Evolutionary conservation across 37 sponge, comb jelly and placozoan genomes (phyloP), one percentile per base, ranked within the genome.

Genomic region (Amphimedon queenslandica): DNA sequence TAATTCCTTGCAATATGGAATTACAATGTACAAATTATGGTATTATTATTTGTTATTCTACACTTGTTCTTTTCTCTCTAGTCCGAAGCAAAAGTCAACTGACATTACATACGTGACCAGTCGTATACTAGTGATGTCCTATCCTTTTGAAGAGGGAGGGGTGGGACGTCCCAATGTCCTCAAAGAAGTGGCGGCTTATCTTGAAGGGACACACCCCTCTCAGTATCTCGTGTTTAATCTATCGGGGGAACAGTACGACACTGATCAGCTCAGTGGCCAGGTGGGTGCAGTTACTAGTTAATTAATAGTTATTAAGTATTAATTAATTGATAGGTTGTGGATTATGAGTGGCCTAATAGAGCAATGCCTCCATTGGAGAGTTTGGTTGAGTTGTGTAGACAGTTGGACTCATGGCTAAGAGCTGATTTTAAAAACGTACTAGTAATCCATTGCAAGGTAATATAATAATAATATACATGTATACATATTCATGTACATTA

Each of bases 181-280:
- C 10, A 67, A 75, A 3, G 87, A 82, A 40, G 80, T 91, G 39
- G 36, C 77, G 0, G 72, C 40, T 29, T 87, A 79, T 66, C 85
- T 94, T 56, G 85, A 87, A 40, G 74, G 58, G 67, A 73, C 68
- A 37, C 88, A 94, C 68, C 67, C 84, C 30, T 76, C 73, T 4
- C 76, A 70, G n/a, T 94, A 91, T 71, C 83, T 84, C 20, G 81
- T 94, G 42, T 90, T 91, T 85, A 94, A 94, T 81, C 74, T 94
- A 30, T 84, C 91, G 21, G 91, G 72, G 16, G 55, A 82, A 11
- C 0, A 60, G 60, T 94, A 94, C 63, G 94, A 94, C 70, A 40
- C 75, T 28, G 30, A 47, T 37, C 51, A 70, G 58, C 76, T 90
- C 55, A 70, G 81, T 58, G 72, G 77, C 47, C 80, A 90, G 86